Base-by-base conservation (phyloP, 2,888 invertebrate genomes). In the Eupithecia subfuscata region DNA sequence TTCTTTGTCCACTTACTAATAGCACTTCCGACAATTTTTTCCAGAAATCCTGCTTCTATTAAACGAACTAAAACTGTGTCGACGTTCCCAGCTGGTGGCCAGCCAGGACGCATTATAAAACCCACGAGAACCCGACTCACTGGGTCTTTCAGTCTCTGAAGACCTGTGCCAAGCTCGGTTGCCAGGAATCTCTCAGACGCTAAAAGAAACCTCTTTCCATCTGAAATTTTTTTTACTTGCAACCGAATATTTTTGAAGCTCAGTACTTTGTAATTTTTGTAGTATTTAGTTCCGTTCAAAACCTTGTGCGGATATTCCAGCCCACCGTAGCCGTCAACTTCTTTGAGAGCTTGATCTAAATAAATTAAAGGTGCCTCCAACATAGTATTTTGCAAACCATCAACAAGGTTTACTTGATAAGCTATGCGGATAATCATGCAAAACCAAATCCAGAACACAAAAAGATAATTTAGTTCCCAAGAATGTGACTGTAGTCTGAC, bases 361-460 rank as follows among this genome's bases (percentile, higher is more conserved):
- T 85, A 82, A 2, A 74, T 74, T 16, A 89, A 80, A 8, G 84
- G 88, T 7, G 85, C 83, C 77, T 92, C 92, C 37, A 89, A 79
- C 52, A 85, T 79, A 52, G 78, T 76, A 12, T 79, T 86, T 37
- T 88, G 88, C 72, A 92, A 79, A 12, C 84, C 85, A 5, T 89
- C 77, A 0, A 91, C 84, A 0, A 92, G 84, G 30, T 87, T 85
- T 8, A 90, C 88, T 82, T 90, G 90, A 76, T 91, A 91, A 40
- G 81, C 86, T n/a, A 90, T 88, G 30, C 90, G 87, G n/a, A 90
- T 80, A 30, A 92, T 78, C 30, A 90, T 82, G 74, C 89, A 89
- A 79, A 86, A 91, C 90, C 91, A 91, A 79, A 92, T 83, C 92
- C 92, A 92, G 22, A 89, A 71, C 2, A 86, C 74, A 73, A 88